Base-by-base conservation (phyloP, 2,113 vertebrate genomes). In the Sinocyclocheilus grahami region DNA sequence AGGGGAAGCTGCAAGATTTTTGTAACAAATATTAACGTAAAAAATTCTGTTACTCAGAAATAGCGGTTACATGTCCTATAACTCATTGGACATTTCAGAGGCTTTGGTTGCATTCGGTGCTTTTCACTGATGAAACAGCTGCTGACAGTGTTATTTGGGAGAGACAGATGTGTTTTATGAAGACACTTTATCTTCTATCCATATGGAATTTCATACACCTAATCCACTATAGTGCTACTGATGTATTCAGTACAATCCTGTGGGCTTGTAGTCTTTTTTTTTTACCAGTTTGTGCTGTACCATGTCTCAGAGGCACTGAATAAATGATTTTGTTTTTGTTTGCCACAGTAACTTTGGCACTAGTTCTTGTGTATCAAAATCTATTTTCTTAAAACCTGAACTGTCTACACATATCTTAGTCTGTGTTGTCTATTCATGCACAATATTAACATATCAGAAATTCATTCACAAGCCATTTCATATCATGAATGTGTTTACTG, bases 231-330 rank as follows among this genome's bases (percentile, higher is more conserved):
- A 89, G 87, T 87, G 90, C 86, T 92, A 75, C 88, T 82, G 88
- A 90, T 87, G 86, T 86, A 85, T 88, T 88, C 74, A 82, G 37
- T 78, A 85, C 62, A 58, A 92, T 91, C 88, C 87, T 92, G 89
- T 92, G 91, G 88, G 90, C 69, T 74, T 84, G 82, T 89, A 7
- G 42, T 79, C 88, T 84, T 84, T 80, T 83, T 30, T 92, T 92
- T 91, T 90, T 80, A 93, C 86, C 78, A 85, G 85, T 90, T 82
- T 91, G 91, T 91, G 93, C 92, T 94, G 91, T 91, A 93, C 87
- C 82, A 89, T 92, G 92, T 94, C 91, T 91, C 90, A 87, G 90
- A 92, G 90, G 94, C 94, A 95, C 95, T 94, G 94, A 95, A 95
- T 95, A 93, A 95, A 95, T 92, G 60, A 90, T 86, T 90, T 86